Base-by-base conservation (phyloP, 2,888 invertebrate genomes). In the Yponomeuta plumbellus region DNA sequence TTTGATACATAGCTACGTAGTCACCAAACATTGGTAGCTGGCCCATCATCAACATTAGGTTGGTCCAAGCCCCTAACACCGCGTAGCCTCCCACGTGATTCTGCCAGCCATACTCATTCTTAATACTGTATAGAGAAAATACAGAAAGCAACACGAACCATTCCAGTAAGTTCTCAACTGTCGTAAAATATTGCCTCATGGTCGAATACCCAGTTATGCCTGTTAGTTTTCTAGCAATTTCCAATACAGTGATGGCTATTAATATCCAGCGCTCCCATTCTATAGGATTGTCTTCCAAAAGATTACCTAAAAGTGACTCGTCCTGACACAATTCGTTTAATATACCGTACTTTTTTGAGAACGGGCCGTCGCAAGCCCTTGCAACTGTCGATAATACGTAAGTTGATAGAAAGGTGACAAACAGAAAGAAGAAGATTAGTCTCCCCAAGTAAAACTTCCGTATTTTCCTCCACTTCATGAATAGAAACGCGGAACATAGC, bases 401-500 rank as follows among this genome's bases (percentile, higher is more conserved):
- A 56, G 95, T 91, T 1, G 96, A 96, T 66, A 97, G 86, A 74
- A 96, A 95, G 34, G 95, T 85, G 65, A 97, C 95, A 80, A 96
- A 97, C 23, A 96, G 91, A 69, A 96, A 94, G 83, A 96, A 96
- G 80, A 96, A 96, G 65, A 96, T 92, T 68, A 97, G 91, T 69
- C 96, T 92, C 0, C 95, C 96, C 66, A 96, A 94, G 82, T 97
- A 97, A 84, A 96, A 97, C 80, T 96, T 96, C 68, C 97, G 92
- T 75, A 97, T 97, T 84, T 97, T 96, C 72, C 95, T 94, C 97
- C 97, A 97, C 79, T 97, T 97, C 76, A 97, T 93, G 82, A 97
- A 95, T 10, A 97, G 88, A 83, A 97, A 97, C 0, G 97, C 96
- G 13, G 97, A 95, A 79, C 97, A 97, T 1, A 97, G 84, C 0